A percentile compares a stretch with the other conserved stretches of the same genome.
Evolutionary conservation across 23 tunicate genomes (phyloP).

Genomic region (Halocynthia roretzi): DNA sequence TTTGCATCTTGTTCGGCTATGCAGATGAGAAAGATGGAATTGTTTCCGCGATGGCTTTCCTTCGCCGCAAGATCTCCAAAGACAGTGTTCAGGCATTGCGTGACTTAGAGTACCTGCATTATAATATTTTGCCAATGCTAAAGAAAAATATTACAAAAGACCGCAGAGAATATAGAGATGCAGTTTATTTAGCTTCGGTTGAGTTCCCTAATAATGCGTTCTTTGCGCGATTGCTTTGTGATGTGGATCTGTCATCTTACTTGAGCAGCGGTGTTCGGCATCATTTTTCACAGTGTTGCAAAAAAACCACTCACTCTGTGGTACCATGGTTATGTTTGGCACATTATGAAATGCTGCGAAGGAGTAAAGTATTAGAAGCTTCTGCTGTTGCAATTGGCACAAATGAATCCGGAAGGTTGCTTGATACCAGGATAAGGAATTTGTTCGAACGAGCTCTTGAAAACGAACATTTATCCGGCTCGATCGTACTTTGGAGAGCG

Average conservation of each 20-base stretch:
- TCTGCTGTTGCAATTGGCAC: background rate
- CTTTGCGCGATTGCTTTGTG: constrained; percentile 7
- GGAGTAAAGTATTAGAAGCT: background rate
- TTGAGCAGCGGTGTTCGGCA: constrained; percentile 11
- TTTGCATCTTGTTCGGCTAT: too few relatives aligned
- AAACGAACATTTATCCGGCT: constrained; percentile 7
- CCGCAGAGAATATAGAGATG: background rate
- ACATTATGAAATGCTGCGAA: constrained; percentile 9
- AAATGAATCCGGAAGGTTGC: background rate
- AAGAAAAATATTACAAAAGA: too few relatives aligned
- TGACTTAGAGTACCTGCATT: constrained; percentile 9
- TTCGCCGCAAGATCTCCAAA: background rate
- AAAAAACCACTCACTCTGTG: background rate
- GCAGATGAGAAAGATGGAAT: background rate
- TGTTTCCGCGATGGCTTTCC: background rate
- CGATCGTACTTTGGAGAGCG: constrained; percentile 16
- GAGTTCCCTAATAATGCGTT: constrained; percentile 4
- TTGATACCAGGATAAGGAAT: constrained; percentile 13
- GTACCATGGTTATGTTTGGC: constrained; percentile 20
- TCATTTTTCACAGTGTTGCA: constrained; percentile 12
- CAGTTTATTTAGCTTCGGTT: constrained; percentile 3
- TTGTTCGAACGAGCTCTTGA: constrained; percentile 18
- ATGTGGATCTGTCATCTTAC: constrained; percentile 18
- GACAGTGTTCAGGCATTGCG: constrained; percentile 1
- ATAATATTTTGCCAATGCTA: background rate